Base-by-base conservation (phyloP, 2,113 vertebrate species). In the Lonchura striata region DNA sequence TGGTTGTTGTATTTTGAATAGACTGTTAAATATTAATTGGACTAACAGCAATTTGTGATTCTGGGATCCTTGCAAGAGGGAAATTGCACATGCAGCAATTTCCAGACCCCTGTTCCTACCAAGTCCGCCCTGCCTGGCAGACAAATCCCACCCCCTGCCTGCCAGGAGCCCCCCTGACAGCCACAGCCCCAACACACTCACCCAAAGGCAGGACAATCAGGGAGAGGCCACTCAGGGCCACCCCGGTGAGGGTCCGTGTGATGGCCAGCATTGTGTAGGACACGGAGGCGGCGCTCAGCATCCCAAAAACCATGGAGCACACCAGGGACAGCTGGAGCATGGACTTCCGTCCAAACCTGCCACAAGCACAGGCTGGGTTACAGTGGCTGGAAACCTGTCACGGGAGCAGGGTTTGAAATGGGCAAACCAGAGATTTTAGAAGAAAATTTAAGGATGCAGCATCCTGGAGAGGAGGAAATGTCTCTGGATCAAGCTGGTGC, bases 181-280 rank as follows among this genome's bases (percentile, higher is more conserved):
- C 56, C 85, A 17, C 30, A 35, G 6, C 2, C 10, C 33, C 33
- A 13, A 7, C 3, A 0, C 10, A 87, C 97, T 96, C 87, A 99
- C 99, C 98, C 25, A 99, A 91, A 11, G 98, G 98, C 30, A 96
- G 49, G 13, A 98, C 94, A 30, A 98, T 98, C 63, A 98, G 98
- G 68, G 98, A 98, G 86, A 98, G 92, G 2, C 98, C 98, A 1
- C 98, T 98, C 72, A 99, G 87, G 14, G 98, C 97, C 31, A 78
- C 57, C 15, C 98, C 98, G 0, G 98, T 98, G 63, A 99, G 97
- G 13, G 97, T 96, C 31, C 98, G 93, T 7, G 97, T 97, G 83
- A 98, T 9, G 11, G 94, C 97, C 42, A 99, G 98, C 98, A 99
- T 98, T 57, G 82, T 33, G 44, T 98, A 99, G 95, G 97, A 98